Evolutionary conservation across 64 coral and sea anemone genomes (phyloP).

Genomic region (Trachythela sp.): DNA sequence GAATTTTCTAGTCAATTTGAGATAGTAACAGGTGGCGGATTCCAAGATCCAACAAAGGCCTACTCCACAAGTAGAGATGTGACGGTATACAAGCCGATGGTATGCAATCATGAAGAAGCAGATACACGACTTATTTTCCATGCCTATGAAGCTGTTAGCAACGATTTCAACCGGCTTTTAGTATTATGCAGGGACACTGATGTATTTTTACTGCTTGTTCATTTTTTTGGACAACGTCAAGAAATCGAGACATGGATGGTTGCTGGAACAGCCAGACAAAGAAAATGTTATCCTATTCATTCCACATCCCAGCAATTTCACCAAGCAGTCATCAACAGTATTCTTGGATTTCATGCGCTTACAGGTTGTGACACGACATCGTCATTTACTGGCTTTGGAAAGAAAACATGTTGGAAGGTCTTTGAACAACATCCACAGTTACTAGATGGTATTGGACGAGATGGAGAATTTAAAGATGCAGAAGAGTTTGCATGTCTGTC

Average conservation of each 20-base stretch:
- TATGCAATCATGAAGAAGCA: neutral
- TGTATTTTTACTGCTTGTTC: neutral
- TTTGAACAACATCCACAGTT: neutral
- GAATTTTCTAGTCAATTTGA: neutral
- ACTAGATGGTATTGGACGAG: neutral
- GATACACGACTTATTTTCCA: constrained; percentile 1
- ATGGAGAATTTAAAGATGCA: neutral
- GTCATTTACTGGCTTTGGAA: constrained; percentile 9
- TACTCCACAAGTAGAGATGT: neutral
- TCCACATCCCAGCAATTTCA: neutral
- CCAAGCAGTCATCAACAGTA: neutral
- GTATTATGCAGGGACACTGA: neutral
- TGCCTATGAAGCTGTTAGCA: neutral
- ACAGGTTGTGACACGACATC: neutral
- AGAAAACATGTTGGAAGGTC: neutral
- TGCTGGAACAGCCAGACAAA: neutral
- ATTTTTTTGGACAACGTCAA: neutral
- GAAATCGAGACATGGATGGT: neutral
- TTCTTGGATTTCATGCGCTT: constrained; percentile 1
- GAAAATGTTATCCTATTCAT: constrained; percentile 12
- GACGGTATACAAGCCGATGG: neutral
- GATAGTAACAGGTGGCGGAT: neutral
- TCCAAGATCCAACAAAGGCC: neutral
- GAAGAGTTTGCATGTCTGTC: neutral
- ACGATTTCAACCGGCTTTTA: neutral